A percentile compares a stretch with the other conserved stretches of the same genome.
Conservation (phyloP, 2,113 vertebrate species). For the Spilogale gracilis region DNA sequence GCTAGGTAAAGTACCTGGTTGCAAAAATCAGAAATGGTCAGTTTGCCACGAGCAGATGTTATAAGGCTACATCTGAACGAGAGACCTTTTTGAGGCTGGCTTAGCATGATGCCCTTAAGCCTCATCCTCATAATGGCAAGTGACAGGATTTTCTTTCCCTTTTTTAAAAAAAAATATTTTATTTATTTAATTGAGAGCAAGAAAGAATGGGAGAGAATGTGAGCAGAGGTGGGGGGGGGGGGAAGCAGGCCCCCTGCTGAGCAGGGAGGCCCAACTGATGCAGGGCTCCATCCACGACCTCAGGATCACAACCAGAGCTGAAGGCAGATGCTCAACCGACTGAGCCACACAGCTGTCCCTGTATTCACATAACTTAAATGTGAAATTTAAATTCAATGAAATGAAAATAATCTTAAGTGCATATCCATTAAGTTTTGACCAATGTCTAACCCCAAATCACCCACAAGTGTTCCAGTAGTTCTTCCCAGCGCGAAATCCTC, state of each 20-base stretch:
- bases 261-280: not conserved
- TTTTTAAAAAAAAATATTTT: not conserved
- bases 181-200: no score
- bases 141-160: not conserved
- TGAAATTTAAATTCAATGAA: slow-evolving; percentile 10
- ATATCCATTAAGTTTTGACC: not conserved
- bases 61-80: not conserved
- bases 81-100: not conserved
- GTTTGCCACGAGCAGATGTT: not conserved
- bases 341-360: not conserved
- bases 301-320: not conserved
- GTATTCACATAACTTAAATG: not conserved
- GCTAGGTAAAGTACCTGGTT: not conserved
- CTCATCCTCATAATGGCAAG: not conserved
- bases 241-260: not conserved
- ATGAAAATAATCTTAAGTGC: not conserved
- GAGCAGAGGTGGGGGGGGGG: not conserved
- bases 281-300: not conserved
- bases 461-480: not conserved
- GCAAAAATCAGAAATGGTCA: not conserved
- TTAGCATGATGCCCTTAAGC: not conserved
- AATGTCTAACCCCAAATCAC: not conserved
- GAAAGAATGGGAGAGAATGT: not conserved
- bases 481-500: not conserved
- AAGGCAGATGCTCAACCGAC: not conserved